Conservation (phyloP, 1,140 invertebrate species). For the Homalodisca vitripennis region DNA sequence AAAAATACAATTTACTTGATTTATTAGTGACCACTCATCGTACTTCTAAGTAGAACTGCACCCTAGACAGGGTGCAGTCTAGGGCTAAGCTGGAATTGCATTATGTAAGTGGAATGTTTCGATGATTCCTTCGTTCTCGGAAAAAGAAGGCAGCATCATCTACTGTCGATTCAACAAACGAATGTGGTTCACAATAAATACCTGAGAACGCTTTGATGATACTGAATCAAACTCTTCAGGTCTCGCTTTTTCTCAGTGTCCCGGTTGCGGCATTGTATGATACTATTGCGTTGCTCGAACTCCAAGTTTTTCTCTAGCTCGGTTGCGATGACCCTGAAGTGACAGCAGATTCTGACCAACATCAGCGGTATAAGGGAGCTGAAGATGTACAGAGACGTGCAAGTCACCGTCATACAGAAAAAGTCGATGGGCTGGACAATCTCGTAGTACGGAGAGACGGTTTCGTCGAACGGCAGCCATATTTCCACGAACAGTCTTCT, state of each 20-base stretch:
- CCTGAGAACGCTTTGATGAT: constrained; percentile 1
- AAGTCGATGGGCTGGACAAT: neutral
- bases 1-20: no score
- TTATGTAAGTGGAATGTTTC: no score
- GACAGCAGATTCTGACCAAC: neutral
- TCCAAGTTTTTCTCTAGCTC: neutral
- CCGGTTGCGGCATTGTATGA: neutral
- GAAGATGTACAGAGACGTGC: constrained; percentile 5
- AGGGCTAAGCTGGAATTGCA: no score
- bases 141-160: no score
- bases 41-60: no score
- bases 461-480: constrained; percentile 5
- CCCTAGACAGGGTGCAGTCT: no score
- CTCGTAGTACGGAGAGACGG: neutral
- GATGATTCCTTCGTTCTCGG: no score
- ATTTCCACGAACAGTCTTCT: neutral
- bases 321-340: neutral
- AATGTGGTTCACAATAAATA: no score
- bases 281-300: neutral
- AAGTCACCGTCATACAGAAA: neutral
- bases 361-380: neutral
- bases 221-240: neutral
- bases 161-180: no score
- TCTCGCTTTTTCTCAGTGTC: neutral
- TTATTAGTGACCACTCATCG: no score